Evolutionary conservation across 2,888 invertebrate species (phyloP), one percentile per base, ranked within the genome.

Genomic region (Nemoura dubitans): DNA sequence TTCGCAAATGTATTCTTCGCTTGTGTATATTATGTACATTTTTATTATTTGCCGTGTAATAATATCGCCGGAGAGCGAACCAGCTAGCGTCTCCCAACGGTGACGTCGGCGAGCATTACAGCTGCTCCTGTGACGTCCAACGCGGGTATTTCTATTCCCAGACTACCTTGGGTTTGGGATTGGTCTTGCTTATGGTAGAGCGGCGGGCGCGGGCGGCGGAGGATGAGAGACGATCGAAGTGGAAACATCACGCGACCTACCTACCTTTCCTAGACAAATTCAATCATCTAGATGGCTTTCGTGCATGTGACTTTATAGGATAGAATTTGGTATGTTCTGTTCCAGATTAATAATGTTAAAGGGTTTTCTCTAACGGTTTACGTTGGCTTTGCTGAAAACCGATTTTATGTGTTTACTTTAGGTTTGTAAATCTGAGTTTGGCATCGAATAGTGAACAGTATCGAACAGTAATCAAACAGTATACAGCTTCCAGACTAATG

Each of bases 91-190:
- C 14, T 59, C 59, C 21, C 59, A 59, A 21, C 59, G 21, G 59
- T 59, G 59, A 59, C 59, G 59, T 59, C 59, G 59, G 59, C 59
- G 10, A 59, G 14, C 59, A 21, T 21, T 59, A 59, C 59, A 59
- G 59, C 59, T 59, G 59, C 59, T 59, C 59, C 59, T 59, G 59
- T 59, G 59, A 59, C 59, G 59, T 59, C 10, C 2, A 21, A 10
- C 59, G n/a, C n/a, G 59, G 14, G 59, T 59, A 59, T 59, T 59
- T 59, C 59, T 59, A 59, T 59, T 59, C 59, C 59, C 59, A 59
- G 59, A 59, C 59, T 59, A 59, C 59, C 59, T 59, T 59, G 59
- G 59, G 59, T 7, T 36, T 10, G 36, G 36, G 36, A 36, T 36
- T 36, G 36, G 36, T 36, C 36, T 36, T 36, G 36, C 36, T 36